A percentile compares a stretch with the other conserved stretches of the same genome.
phyloP scores from a whole-genome alignment of 2,797 vertebrate species.

The Oceanodroma leucorhoa region DNA sequence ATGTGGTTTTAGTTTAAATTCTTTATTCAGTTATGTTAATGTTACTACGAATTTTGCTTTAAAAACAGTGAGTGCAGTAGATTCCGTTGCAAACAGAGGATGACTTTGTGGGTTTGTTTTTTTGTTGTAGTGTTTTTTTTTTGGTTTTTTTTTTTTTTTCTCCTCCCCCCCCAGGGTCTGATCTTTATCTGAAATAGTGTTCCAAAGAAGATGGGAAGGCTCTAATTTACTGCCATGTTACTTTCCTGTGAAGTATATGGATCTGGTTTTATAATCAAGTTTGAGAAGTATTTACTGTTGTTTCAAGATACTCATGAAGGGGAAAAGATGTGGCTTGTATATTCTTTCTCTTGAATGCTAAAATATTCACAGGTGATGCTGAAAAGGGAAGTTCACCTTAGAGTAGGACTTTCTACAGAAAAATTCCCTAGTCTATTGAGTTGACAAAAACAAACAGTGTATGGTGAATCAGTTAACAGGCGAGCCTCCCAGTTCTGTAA shows the following conservation, averaged over 20 bases:
- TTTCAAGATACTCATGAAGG: neutral
- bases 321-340: neutral
- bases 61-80: neutral
- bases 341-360: neutral
- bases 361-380: neutral
- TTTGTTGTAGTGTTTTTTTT: neutral
- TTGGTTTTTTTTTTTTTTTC: no score
- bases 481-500: neutral
- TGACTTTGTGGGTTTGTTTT: neutral
- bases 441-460: neutral
- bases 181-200: neutral
- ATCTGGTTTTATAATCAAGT: neutral
- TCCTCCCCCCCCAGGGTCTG: neutral
- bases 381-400: neutral
- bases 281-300: neutral
- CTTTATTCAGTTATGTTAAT: neutral
- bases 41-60: neutral
- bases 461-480: neutral
- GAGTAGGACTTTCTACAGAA: neutral
- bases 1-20: conserved; percentile 40
- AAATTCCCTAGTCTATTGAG: neutral
- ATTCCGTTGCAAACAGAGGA: neutral
- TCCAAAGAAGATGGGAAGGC: neutral
- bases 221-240: neutral
- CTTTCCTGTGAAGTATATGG: neutral